phyloP scores from a whole-genome alignment of 2,797 vertebrate genomes.

The Hyperoplus lanceolatus region DNA sequence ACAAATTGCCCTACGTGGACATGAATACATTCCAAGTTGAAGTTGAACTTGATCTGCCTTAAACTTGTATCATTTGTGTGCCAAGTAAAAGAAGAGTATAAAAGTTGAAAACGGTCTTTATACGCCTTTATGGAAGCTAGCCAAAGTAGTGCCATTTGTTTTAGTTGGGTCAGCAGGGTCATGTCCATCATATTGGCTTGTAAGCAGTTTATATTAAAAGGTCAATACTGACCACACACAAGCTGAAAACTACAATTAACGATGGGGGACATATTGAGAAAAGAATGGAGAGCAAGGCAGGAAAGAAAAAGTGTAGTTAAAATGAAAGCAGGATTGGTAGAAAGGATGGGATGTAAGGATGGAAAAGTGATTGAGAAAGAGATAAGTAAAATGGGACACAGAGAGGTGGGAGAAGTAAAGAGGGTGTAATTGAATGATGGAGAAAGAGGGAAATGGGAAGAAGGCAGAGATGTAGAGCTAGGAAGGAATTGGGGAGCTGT shows the following conservation, averaged over 20 bases:
- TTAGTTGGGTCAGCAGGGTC: conserved; percentile 1
- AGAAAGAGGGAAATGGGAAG: conserved; percentile 14
- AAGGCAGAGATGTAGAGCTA: conserved; percentile 35
- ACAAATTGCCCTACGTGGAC: no score
- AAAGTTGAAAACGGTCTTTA: conserved; percentile 9
- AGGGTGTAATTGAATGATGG: conserved; percentile 1
- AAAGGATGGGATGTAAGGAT: conserved; percentile 3
- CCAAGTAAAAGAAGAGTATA: not conserved
- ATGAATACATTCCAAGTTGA: no score
- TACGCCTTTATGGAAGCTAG: not conserved
- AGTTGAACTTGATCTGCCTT: conserved; percentile 5
- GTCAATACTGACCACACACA: not conserved
- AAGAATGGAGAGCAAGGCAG: conserved; percentile 5
- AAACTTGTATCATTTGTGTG: conserved; percentile 1
- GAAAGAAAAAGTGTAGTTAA: conserved; percentile 15
- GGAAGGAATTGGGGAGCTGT: conserved; percentile 39
- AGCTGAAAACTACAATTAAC: not conserved
- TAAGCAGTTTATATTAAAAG: not conserved
- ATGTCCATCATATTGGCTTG: not conserved
- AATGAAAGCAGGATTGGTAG: conserved; percentile 7
- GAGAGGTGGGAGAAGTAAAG: conserved; percentile 18
- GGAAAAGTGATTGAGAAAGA: conserved; percentile 7
- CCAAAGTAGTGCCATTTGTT: not conserved
- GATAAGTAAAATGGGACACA: conserved; percentile 42
- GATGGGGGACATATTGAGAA: not conserved